Percentiles rank a stretch among this genome's conserved stretches.
Conservation (phyloP, 2,113 vertebrate species). For the Ahaetulla prasina region DNA sequence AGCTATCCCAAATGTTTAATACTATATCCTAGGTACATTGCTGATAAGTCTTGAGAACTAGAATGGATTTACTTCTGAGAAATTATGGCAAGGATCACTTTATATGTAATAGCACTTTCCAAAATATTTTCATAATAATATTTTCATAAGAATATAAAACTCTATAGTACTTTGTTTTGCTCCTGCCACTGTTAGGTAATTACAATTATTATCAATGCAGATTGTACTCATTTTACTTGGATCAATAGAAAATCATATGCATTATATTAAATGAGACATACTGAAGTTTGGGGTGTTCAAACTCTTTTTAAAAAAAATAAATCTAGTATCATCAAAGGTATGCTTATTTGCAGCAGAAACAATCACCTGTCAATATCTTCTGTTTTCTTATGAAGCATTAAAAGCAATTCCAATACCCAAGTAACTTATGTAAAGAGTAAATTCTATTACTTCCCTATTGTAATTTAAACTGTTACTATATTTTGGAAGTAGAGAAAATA, state of each 20-base stretch:
- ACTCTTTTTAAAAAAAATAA: not conserved
- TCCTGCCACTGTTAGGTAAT: constrained; percentile 14
- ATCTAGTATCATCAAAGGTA: not conserved
- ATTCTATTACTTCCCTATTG: not conserved
- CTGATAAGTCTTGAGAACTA: not conserved
- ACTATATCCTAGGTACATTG: not conserved
- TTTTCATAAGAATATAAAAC: not conserved
- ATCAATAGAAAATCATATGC: not conserved
- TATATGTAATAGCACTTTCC: not conserved
- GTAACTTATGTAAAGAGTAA: not conserved
- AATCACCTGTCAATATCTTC: not conserved
- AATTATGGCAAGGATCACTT: not conserved
- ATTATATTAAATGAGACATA: not conserved
- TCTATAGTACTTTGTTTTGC: not conserved
- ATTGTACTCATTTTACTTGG: not conserved
- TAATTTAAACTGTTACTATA: not conserved
- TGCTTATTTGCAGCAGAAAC: not conserved
- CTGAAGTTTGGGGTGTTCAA: not conserved
- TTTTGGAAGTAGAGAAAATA: not conserved
- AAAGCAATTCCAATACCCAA: not conserved
- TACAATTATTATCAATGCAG: not conserved
- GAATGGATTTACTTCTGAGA: not conserved
- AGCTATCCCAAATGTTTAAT: not conserved
- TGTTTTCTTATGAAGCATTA: not conserved
- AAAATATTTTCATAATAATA: not conserved